Base-by-base conservation (phyloP, 2,797 vertebrate genomes). In the Siniperca scherzeri region DNA sequence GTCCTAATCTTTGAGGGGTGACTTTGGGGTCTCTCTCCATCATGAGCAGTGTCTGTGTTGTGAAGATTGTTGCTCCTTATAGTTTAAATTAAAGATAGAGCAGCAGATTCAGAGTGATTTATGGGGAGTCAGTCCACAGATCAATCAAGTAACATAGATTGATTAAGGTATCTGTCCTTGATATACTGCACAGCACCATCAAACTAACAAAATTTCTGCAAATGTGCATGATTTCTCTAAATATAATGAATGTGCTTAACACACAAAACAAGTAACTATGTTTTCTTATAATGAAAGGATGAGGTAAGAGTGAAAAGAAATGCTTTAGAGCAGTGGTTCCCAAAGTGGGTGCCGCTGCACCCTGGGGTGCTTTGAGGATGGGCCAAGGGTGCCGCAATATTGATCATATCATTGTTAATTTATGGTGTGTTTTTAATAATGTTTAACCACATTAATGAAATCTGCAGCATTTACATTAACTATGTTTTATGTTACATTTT, bases 1-100 rank as follows among this genome's bases (percentile, higher is more conserved):
- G 36, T 33, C n/a, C 52, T 46, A 67, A 82, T 62, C 8, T 73
- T 70, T 52, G 62, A 38, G 70, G 57, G 70, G 38, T 74, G 69
- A 77, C 60, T 75, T 27, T 3, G 6, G 33, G 80, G 68, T 59
- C 44, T 59, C 50, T 46, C 61, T 80, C 22, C 42, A 60, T 60
- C 62, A 42, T 57, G 33, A 59, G 25, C 50, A 50, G 33, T 60
- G 12, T 40, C 27, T 61, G 33, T 30, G 38, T 25, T 67, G n/a
- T 21, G 22, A 59, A 56, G 55, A 57, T 30, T 14, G 21, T 30
- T 50, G 27, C 27, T 48, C 42, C 27, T n/a, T 11, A 30, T 9
- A 30, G 17, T 5, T 59, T 2, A 70, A 53, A 70, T 57, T 44
- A 44, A 70, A 12, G 38, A 70, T 25, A 11, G 5, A 9, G 21